Evolutionary conservation across 30 jellyfish, hydroid and myxozoan genomes (phyloP), one percentile per base, ranked within the genome.

Genomic region (Euphysa ruthae): DNA sequence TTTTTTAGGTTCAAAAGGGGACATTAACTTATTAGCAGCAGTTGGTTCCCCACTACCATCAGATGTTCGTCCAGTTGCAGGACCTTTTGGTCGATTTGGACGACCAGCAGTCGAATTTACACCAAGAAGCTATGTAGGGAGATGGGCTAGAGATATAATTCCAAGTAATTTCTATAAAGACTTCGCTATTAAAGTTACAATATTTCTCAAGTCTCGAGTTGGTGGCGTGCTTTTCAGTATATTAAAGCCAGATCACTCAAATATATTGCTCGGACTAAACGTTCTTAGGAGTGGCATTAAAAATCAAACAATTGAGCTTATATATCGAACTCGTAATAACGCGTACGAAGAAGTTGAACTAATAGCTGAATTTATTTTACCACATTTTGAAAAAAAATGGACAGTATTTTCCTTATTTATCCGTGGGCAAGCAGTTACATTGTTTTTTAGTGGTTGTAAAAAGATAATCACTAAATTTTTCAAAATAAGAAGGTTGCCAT

Each of bases 41-140:
- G 93, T 84, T 69, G 95, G 95, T 7, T 75, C 95, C 35, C 95
- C 95, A 1, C 49, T 84, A n/a, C 89, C n/a, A n/a, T n/a, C n/a
- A n/a, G n/a, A 84, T 71, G 93, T 84, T 1, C 12, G 70, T 1
- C 81, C 92, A 12, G 88, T 84, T 21, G 57, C 82, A 23, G 95
- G 95, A 23, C 95, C 95, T 22, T 84, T 77, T 58, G 95, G 93
- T 0, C 25, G 66, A 14, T 49, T 26, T 18, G 90, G 84, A 15
- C 81, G 95, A 22, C 93, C 95, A 16, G 95, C 95, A 8, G 61
- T 75, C 32, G 90, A 84, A 50, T 84, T 84, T 44, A 43, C 89
- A 23, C 66, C 80, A 19, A 34, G 46, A 14, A 84, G 95, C 75
- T 84, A 84, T 65, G 82, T 84, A 22, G 95, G 95, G 28, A 82